Conservation (phyloP, 2,113 vertebrate genomes). For the Ammospiza caudacuta region DNA sequence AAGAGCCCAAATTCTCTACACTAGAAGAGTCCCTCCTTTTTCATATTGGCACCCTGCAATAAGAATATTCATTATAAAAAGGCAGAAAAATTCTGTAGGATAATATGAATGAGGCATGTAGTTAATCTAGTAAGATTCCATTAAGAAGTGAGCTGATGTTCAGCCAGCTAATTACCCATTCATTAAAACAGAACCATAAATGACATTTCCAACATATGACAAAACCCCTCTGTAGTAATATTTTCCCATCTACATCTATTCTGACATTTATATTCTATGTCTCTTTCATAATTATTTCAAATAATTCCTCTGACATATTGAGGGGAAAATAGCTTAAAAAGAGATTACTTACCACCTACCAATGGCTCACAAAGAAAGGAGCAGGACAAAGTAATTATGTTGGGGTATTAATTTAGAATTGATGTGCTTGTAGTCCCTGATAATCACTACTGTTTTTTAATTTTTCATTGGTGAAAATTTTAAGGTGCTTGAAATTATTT, state of each 20-base stretch:
- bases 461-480: not conserved
- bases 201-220: conserved; percentile 66
- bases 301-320: conserved; percentile 61
- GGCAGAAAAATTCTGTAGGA: conserved; percentile 13
- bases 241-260: conserved; percentile 60
- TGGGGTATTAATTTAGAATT: not conserved
- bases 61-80: conserved; percentile 12
- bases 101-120: conserved; percentile 47
- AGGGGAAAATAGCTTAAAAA: conserved; percentile 55
- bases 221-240: conserved; percentile 49
- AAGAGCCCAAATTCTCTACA: not conserved
- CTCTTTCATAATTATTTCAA: conserved; percentile 67
- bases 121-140: conserved; percentile 63
- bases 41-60: not conserved
- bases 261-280: conserved; percentile 70
- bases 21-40: not conserved
- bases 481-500: not conserved
- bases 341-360: conserved; percentile 56
- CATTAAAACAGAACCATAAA: conserved; percentile 69
- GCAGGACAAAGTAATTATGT: not conserved
- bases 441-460: not conserved
- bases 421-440: not conserved
- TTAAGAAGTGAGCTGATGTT: conserved; percentile 47
- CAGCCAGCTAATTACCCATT: conserved; percentile 66
- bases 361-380: conserved; percentile 28